These are phyloP conservation scores for Ganaspis brasiliensis DNA, from an alignment of 2,888 invertebrate species.

Conservation along the genomic window DNA sequence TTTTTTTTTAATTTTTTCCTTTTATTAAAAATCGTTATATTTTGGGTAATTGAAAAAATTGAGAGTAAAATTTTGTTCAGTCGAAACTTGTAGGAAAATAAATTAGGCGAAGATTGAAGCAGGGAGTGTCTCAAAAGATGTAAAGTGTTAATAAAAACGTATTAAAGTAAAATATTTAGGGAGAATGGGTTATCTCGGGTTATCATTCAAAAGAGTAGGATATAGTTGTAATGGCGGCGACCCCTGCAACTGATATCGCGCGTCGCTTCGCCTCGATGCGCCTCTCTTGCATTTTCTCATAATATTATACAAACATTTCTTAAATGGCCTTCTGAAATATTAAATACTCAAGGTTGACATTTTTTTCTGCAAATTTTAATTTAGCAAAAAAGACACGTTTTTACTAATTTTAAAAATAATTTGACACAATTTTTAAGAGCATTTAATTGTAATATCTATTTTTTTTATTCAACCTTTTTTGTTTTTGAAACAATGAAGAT, in stretches of 20 bases:
- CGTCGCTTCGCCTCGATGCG: constrained; percentile 76
- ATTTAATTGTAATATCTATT: too few species aligned
- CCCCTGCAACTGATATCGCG: constrained; percentile 72
- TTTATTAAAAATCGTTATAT: too few species aligned
- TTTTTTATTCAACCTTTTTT: too few species aligned
- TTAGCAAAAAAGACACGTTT: background rate
- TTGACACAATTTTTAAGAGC: too few species aligned
- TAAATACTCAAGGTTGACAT: background rate
- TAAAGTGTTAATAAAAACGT: constrained; percentile 50
- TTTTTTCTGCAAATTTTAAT: background rate
- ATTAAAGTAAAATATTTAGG: constrained; percentile 52
- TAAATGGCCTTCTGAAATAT: background rate
- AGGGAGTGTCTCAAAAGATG: constrained; percentile 39
- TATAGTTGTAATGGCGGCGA: constrained; percentile 72
- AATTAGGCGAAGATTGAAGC: constrained; percentile 13
- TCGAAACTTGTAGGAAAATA: background rate
- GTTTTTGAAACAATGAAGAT: too few species aligned
- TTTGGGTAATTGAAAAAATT: background rate
- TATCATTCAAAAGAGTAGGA: constrained; percentile 62
- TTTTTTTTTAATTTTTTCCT: too few species aligned
- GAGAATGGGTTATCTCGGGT: constrained; percentile 59
- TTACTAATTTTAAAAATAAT: too few species aligned
- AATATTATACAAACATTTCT: constrained; percentile 53
- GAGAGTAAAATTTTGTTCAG: background rate
- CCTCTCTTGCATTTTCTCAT: constrained; percentile 71